Percentiles rank a stretch among this genome's conserved stretches.
These are phyloP conservation scores for Diacarnus erythraeanus DNA, from an alignment of 37 sponge, comb jelly and placozoan species.

Conservation along the genomic window DNA sequence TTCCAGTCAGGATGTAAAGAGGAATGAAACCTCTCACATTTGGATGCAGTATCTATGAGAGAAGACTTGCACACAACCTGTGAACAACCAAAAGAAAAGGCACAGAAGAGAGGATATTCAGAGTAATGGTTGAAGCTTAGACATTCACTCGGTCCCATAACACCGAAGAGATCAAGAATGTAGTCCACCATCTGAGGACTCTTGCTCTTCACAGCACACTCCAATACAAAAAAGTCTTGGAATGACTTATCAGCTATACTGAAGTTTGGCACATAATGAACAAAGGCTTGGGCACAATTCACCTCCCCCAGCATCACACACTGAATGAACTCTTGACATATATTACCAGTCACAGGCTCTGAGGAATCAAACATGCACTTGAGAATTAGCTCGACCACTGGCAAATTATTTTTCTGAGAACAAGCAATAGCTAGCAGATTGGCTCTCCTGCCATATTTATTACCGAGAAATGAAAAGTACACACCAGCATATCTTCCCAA, in stretches of 20 bases:
- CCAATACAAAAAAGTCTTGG: background rate
- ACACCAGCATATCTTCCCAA: background rate
- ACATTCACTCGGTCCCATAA: constrained; percentile 7
- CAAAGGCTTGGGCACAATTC: background rate
- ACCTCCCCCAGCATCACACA: constrained; percentile 1
- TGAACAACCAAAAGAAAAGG: constrained; percentile 35
- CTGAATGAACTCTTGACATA: background rate
- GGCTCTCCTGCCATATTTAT: background rate
- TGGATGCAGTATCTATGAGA: background rate
- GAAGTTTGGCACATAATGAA: background rate
- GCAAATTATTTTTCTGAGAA: background rate
- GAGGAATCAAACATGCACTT: background rate
- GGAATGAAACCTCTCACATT: background rate
- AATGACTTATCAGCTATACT: background rate
- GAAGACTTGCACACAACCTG: background rate
- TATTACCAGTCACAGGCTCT: background rate
- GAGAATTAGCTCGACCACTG: constrained; percentile 4
- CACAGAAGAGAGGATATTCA: constrained; percentile 24
- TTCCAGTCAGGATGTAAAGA: background rate
- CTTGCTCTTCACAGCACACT: constrained; percentile 22
- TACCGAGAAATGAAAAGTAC: background rate
- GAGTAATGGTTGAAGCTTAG: background rate
- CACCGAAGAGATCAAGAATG: constrained; percentile 2
- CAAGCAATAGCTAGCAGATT: background rate
- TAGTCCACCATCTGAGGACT: constrained; percentile 15